These are phyloP conservation scores for Trachythela sp. DNA, from an alignment of 64 coral and sea anemone genomes.

Conservation along the genomic window DNA sequence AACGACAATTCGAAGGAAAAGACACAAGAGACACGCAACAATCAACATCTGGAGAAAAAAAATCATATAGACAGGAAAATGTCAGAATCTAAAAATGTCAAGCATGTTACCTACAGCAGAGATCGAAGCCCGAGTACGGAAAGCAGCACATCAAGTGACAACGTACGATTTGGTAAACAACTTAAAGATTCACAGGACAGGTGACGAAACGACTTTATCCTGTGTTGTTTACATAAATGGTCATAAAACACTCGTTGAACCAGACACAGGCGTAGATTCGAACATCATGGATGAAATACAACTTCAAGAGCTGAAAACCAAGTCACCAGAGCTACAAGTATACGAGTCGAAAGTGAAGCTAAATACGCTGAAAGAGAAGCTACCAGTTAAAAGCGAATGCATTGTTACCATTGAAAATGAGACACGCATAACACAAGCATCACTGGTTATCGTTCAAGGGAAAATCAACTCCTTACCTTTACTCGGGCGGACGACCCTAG, in stretches of 20 bases:
- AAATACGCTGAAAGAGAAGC: conserved; percentile 2
- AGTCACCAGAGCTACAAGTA: conserved; percentile 39
- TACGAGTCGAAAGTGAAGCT: conserved; percentile 34
- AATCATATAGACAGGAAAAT: conserved; percentile 20
- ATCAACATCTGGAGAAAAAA: not conserved
- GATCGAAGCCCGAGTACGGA: not conserved
- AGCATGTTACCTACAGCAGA: not conserved
- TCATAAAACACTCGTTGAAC: conserved; percentile 40
- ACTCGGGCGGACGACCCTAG: not conserved
- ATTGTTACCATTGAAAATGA: not conserved
- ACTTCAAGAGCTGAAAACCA: conserved; percentile 3
- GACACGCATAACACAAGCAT: not conserved
- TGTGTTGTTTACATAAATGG: conserved; percentile 51
- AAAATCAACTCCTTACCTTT: not conserved
- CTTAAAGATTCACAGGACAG: conserved; percentile 28
- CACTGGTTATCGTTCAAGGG: not conserved
- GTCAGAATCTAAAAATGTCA: conserved; percentile 21
- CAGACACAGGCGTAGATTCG: conserved; percentile 40
- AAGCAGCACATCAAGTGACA: not conserved
- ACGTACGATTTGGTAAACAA: not conserved
- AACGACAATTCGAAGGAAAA: conserved; percentile 22
- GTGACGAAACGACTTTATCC: conserved; percentile 13
- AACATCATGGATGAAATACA: conserved; percentile 56
- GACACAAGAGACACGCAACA: not conserved
- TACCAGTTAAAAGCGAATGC: conserved; percentile 20